Percentiles rank a stretch among this genome's conserved stretches.
phyloP scores from a whole-genome alignment of 2,888 invertebrate species.

The Furcula furcula region DNA sequence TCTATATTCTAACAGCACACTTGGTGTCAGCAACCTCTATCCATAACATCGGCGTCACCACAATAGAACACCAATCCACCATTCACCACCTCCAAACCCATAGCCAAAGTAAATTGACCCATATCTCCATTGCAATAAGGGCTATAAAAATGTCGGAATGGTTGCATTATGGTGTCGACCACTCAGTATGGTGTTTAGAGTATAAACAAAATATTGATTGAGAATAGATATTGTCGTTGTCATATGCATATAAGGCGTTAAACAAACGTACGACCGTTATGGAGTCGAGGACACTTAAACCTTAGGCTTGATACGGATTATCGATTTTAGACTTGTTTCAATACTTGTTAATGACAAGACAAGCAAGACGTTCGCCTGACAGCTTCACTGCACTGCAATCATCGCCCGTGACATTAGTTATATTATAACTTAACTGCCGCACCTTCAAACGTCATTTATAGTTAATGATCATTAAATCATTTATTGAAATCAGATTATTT shows the following conservation, averaged over 20 bases:
- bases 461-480: too few species aligned
- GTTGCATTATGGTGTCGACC: conserved; percentile 23
- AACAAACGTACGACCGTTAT: conserved; percentile 51
- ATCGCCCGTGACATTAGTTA: too few species aligned
- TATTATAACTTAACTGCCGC: too few species aligned
- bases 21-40: conserved; percentile 62
- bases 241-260: conserved; percentile 55
- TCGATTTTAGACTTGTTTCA: conserved; percentile 28
- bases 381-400: too few species aligned
- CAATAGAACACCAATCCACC: conserved; percentile 18
- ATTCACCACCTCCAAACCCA: conserved; percentile 1
- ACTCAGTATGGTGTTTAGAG: conserved; percentile 57
- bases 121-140: neutral
- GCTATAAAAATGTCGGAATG: neutral
- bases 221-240: conserved; percentile 73
- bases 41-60: conserved; percentile 62
- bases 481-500: too few species aligned
- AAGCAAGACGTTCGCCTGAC: too few species aligned
- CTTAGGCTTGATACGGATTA: conserved; percentile 29
- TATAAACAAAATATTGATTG: conserved; percentile 70
- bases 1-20: conserved; percentile 44
- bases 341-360: too few species aligned
- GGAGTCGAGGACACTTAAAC: conserved; percentile 34
- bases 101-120: conserved; percentile 8
- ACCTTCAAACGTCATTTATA: too few species aligned